Evolutionary conservation across 2,888 invertebrate species (phyloP).

Genomic region (Tipula confusa): DNA sequence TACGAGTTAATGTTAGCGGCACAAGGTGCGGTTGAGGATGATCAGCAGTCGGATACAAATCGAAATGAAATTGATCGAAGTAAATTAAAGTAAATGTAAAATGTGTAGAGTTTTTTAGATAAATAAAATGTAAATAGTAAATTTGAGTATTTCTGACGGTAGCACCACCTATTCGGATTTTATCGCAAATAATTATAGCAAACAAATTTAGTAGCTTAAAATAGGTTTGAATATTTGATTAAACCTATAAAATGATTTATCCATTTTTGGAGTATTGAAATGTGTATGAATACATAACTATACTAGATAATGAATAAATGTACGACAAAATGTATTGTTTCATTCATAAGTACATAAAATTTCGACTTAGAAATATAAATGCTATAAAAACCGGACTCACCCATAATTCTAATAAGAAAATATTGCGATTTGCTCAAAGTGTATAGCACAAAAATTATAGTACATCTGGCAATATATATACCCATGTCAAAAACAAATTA

Average conservation of each 20-base stretch:
- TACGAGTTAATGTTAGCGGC: constrained; percentile 75
- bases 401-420: background rate
- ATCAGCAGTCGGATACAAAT: background rate
- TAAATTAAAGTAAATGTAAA: background rate
- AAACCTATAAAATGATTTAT: background rate
- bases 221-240: background rate
- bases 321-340: background rate
- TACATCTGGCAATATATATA: background rate
- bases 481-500: constrained; percentile 13
- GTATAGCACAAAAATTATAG: background rate
- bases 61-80: background rate
- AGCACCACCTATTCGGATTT: no score
- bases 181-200: no score
- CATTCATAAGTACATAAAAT: background rate
- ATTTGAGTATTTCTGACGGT: no score
- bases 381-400: background rate
- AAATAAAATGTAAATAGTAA: no score
- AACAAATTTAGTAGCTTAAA: background rate
- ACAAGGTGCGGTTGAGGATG: constrained; percentile 46
- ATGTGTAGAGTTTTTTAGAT: no score
- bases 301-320: background rate
- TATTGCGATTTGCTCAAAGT: constrained; percentile 1
- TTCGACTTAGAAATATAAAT: background rate
- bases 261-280: background rate
- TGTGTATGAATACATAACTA: background rate